Evolutionary conservation across 2,113 vertebrate species (phyloP).

Genomic region (Antechinus flavipes): DNA sequence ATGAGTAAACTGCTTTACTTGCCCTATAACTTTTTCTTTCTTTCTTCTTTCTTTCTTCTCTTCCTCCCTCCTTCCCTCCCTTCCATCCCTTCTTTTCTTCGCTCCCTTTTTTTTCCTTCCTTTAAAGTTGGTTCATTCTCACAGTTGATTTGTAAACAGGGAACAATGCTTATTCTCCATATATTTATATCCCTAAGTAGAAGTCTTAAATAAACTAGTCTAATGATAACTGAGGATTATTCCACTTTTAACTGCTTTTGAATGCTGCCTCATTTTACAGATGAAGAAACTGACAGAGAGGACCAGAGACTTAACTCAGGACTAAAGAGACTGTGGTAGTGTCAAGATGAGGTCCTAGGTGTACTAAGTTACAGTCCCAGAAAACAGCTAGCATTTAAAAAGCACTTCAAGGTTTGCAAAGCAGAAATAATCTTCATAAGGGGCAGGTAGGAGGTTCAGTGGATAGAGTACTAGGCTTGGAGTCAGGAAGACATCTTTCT

Average conservation of each 20-base stretch:
- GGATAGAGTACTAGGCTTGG: too few species aligned
- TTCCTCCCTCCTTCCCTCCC: too few species aligned
- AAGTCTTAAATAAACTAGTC: constrained; percentile 27
- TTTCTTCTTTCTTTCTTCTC: too few species aligned
- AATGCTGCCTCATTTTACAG: background rate
- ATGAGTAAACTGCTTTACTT: background rate
- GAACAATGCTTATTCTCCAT: fast-evolving
- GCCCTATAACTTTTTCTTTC: background rate
- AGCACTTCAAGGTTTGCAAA: background rate
- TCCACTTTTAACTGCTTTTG: background rate
- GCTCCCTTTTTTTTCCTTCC: background rate
- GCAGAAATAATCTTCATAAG: background rate
- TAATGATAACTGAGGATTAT: constrained; percentile 10
- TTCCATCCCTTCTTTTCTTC: too few species aligned
- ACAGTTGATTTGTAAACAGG: background rate
- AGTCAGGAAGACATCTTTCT: too few species aligned
- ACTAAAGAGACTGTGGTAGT: background rate
- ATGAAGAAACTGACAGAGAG: background rate
- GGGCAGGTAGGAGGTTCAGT: too few species aligned
- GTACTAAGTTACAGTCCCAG: background rate
- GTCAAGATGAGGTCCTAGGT: background rate
- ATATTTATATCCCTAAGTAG: too few species aligned
- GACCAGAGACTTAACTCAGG: background rate
- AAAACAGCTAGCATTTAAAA: background rate
- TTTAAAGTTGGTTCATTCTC: background rate